Evolutionary conservation across 2,888 invertebrate species (phyloP), one percentile per base, ranked within the genome.

Genomic region (Yponomeuta evonymella): DNA sequence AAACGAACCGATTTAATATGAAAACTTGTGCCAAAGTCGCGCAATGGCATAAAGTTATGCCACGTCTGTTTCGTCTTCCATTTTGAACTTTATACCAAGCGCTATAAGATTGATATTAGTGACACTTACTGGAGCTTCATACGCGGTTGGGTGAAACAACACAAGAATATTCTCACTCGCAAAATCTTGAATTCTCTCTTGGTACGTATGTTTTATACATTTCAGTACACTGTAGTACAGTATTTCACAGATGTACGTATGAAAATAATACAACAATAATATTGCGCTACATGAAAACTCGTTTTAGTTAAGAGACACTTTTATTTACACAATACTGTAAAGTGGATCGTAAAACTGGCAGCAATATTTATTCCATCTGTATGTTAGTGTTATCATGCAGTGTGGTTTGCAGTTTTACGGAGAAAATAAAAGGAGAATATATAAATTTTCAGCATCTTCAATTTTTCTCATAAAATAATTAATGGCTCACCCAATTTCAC

Each of bases 291-390:
- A 58, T 58, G 51, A 58, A 58, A 58, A 58, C 51, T 58, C 51
- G 51, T 58, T 58, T 58, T 58, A 58, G 51, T 58, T 58, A 58
- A 58, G 51, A 58, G 51, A 58, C 51, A 58, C 51, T 58, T 58
- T 58, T 58, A 58, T 58, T 58, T 58, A 15, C 51, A 58, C 15
- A 58, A 15, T 15, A 15, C 51, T 58, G 51, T 12, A 58, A 58
- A 58, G 51, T 58, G 51, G 51, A 58, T 58, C 51, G 51, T 58
- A 58, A 58, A 58, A 58, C 2, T 58, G 51, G 51, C 51, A 58
- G 43, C 43, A 58, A 58, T 58, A 58, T 58, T 58, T 15, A 15
- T 15, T 58, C 15, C 15, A 58, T 58, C 51, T 58, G 51, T 15
- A 58, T 15, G 12, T 1, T 58, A 15, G 12, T 5, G 51, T 15